Base-by-base conservation (phyloP, 2,888 invertebrate genomes). In the Acutogordius australiensis region DNA sequence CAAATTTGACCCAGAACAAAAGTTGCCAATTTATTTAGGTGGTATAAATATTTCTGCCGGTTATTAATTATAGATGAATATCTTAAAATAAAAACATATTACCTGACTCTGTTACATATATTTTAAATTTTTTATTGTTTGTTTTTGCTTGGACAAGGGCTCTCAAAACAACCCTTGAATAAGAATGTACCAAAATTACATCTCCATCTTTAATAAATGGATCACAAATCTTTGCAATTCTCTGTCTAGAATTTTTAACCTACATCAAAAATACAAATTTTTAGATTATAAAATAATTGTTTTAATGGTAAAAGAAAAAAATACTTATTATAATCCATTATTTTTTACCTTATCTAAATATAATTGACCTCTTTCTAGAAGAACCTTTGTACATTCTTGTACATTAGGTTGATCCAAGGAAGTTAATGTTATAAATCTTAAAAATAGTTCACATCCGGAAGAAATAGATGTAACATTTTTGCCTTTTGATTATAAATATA, bases 391-490 rank as follows among this genome's bases (percentile, higher is more conserved):
- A 28, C 62, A 62, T 62, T 62, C 62, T 51, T 51, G 51, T n/a
- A 51, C 8, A 58, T 81, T 78, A 78, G 67, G 78, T 64, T 80
- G 79, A 72, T 90, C 87, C 63, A 87, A 74, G 66, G 80, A 79
- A 1, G 84, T 81, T 57, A 88, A 76, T 0, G 90, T 90, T 63
- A 90, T 88, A 67, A 86, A 90, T 61, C 88, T 77, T 66, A 85
- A 78, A 67, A 90, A 90, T 1, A 91, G 76, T 73, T 87, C 85
- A 69, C 85, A 84, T 0, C 84, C 87, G 0, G 88, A 90, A 8
- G 80, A 81, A 62, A 90, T 82, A 2, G 86, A 82, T 0, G 86
- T 82, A n/a, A 84, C 81, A 0, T 57, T 51, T 51, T 51, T 51
- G 8, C 51, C n/a, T n/a, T n/a, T n/a, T n/a, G n/a, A n/a, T n/a